phyloP scores from a whole-genome alignment of 2,888 invertebrate species.

The Carabus problematicus region DNA sequence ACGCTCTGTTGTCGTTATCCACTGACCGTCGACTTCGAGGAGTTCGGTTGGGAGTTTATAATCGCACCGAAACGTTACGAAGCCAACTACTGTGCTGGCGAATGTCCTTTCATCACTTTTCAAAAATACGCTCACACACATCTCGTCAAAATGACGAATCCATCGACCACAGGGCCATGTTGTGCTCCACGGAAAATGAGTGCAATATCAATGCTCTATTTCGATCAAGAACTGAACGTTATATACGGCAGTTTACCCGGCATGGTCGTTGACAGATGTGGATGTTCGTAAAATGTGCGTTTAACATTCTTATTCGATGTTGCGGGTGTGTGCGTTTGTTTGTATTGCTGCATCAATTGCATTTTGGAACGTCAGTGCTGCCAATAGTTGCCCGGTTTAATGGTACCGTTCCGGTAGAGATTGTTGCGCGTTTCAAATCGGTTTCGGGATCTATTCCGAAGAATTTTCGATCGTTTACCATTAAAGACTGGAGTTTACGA shows the following conservation, averaged over 20 bases:
- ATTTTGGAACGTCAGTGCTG: no score
- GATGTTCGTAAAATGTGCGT: slow-evolving; percentile 74
- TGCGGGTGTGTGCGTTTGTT: not conserved
- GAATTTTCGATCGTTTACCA: no score
- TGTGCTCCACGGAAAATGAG: slow-evolving; percentile 91
- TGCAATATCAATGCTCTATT: slow-evolving; percentile 90
- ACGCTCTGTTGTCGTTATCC: slow-evolving; percentile 94
- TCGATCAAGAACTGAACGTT: slow-evolving; percentile 86
- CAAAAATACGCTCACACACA: slow-evolving; percentile 90
- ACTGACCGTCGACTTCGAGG: slow-evolving; percentile 90
- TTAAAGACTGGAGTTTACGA: no score
- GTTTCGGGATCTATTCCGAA: no score
- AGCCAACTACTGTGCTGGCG: slow-evolving; percentile 95
- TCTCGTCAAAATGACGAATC: slow-evolving; percentile 80
- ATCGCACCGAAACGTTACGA: slow-evolving; percentile 94
- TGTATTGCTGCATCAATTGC: no score
- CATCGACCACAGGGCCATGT: slow-evolving; percentile 84
- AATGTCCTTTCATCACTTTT: slow-evolving; percentile 88
- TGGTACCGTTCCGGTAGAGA: no score
- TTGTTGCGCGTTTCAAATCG: no score
- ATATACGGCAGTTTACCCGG: slow-evolving; percentile 88
- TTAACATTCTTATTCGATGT: slow-evolving; percentile 7
- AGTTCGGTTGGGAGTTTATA: slow-evolving; percentile 98
- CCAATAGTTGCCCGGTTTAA: no score
- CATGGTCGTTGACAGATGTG: slow-evolving; percentile 94